Evolutionary conservation across 1,140 invertebrate genomes (phyloP), one percentile per base, ranked within the genome.

Genomic region (Neuroterus valhalla): DNA sequence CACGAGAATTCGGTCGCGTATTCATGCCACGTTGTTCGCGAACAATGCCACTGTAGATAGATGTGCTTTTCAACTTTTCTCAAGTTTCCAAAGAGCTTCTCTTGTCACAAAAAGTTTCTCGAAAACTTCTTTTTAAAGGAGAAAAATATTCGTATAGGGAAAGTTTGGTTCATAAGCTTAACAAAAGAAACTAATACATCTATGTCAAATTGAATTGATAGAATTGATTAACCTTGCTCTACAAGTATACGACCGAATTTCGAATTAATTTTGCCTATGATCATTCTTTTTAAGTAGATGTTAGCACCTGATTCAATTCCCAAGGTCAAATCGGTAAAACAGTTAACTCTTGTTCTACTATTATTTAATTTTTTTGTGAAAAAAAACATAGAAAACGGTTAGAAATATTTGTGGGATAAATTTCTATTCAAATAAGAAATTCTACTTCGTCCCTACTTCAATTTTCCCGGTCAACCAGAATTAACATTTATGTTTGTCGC

Each of bases 21-120:
- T 62, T 62, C 55, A 23, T 62, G 55, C 31, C 55, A 62, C 55
- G 55, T 62, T 62, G 31, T 62, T 62, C 55, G 55, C 21, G 55
- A 62, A 62, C 55, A 62, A 62, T 62, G 55, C 55, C 26, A 26
- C 55, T 15, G 55, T 62, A 26, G 21, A 62, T 62, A 38, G 23
- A 62, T 62, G 55, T 62, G 55, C 55, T 62, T 62, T 62, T 62
- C 31, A 62, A 62, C 23, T 26, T 62, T 26, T 31, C 23, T 11
- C 6, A 55, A 62, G 23, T 62, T 62, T 62, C 55, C 31, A 62
- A 62, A 62, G 55, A 23, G 15, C 55, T n/a, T 5, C 55, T 38
- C 55, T 62, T 12, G 12, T 23, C 26, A 21, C 14, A 11, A 62
- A 62, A 62, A 26, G 23, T 62, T 26, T 31, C 21, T 31, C n/a